phyloP scores from a whole-genome alignment of 2,113 vertebrate species.

The Crotophaga sulcirostris region DNA sequence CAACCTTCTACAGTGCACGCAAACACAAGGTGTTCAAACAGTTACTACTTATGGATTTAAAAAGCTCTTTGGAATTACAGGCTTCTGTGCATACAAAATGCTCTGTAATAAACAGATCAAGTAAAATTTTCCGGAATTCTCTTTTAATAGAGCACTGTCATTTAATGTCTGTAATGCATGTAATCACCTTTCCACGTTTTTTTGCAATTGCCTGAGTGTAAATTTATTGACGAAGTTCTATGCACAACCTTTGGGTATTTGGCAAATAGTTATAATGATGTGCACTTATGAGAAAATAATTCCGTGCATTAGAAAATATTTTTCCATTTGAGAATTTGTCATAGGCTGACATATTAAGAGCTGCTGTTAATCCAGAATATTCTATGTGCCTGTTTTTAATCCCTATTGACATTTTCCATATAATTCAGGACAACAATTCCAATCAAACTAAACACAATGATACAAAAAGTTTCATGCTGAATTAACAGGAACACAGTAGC shows the following conservation, averaged over 20 bases:
- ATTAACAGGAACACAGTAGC: not conserved
- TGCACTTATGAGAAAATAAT: not conserved
- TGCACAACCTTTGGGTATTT: not conserved
- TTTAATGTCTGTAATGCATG: too few species aligned
- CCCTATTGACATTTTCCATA: not conserved
- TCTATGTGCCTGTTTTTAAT: not conserved
- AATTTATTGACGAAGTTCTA: not conserved
- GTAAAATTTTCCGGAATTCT: not conserved
- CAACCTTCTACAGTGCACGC: not conserved
- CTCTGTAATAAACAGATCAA: not conserved
- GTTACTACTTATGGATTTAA: not conserved
- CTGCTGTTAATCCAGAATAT: not conserved
- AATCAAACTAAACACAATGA: not conserved
- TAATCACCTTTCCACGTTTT: not conserved
- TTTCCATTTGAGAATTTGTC: not conserved
- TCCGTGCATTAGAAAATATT: not conserved
- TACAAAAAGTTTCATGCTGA: not conserved
- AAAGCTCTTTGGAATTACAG: not conserved
- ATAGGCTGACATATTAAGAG: not conserved
- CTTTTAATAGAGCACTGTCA: not conserved
- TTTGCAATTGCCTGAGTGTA: fast-evolving
- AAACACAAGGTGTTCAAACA: not conserved
- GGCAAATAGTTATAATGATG: not conserved
- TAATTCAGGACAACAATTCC: not conserved
- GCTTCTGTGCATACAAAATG: not conserved